phyloP scores from a whole-genome alignment of 2,888 invertebrate species.

The Lottia gigantea region DNA sequence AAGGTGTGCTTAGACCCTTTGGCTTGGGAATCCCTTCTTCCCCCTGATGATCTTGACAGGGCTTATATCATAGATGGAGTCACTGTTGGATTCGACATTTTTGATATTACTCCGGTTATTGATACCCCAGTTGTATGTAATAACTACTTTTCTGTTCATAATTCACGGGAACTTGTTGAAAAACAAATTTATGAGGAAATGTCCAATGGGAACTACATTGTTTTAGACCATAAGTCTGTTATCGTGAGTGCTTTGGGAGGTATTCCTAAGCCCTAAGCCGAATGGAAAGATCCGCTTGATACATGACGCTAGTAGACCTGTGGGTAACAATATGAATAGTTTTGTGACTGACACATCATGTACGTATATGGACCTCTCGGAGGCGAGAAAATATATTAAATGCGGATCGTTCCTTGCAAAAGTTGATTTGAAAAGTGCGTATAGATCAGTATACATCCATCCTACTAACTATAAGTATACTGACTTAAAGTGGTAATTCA shows the following conservation, averaged over 20 bases:
- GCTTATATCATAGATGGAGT: no score
- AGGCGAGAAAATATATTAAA: background rate
- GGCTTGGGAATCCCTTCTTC: no score
- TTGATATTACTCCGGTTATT: no score
- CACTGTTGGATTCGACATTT: no score
- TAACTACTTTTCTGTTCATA: background rate
- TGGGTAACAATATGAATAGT: background rate
- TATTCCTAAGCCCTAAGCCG: conserved; percentile 7
- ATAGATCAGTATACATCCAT: conserved; percentile 8
- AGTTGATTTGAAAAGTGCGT: conserved; percentile 14
- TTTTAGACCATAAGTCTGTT: background rate
- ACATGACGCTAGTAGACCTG: conserved; percentile 11
- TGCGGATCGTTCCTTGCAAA: conserved; percentile 6
- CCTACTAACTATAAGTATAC: background rate
- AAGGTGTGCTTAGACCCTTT: no score
- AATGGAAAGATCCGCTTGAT: background rate
- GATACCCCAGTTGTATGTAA: background rate
- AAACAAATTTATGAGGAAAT: background rate
- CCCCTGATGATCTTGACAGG: no score
- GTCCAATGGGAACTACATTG: background rate
- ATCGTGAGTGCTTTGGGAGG: conserved; percentile 7
- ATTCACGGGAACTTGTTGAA: conserved; percentile 6
- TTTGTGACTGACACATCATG: conserved; percentile 1
- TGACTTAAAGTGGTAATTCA: background rate
- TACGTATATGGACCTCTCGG: conserved; percentile 3